Evolutionary conservation across 2,888 invertebrate species (phyloP).

Genomic region (Polydrusus tereticollis): DNA sequence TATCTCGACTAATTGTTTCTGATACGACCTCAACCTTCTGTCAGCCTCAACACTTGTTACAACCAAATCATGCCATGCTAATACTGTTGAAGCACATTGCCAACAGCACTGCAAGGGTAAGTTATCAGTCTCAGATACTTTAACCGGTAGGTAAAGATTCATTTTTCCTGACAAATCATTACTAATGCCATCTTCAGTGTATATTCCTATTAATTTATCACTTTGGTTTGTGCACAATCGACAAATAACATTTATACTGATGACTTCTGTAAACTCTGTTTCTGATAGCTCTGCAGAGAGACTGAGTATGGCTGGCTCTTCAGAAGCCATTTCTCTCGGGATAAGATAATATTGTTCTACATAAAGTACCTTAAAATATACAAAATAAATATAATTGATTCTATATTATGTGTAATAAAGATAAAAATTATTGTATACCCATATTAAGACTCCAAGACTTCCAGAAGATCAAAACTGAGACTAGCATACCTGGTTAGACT

Average conservation of each 20-base stretch:
- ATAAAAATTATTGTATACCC: too few relatives aligned
- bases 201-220: constrained; percentile 71
- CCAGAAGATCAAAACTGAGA: too few relatives aligned
- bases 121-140: constrained; percentile 69
- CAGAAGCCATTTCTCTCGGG: constrained; percentile 24
- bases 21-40: constrained; percentile 63
- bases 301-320: constrained; percentile 11
- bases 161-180: constrained; percentile 75
- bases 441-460: too few relatives aligned
- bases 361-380: neutral
- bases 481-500: too few relatives aligned
- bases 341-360: constrained; percentile 1
- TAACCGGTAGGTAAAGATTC: constrained; percentile 74
- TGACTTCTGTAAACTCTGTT: constrained; percentile 48
- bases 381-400: too few relatives aligned
- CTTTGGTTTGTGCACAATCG: constrained; percentile 59
- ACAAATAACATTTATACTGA: constrained; percentile 54
- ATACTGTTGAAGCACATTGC: constrained; percentile 74
- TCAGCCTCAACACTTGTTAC: constrained; percentile 72
- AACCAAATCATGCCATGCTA: constrained; percentile 76
- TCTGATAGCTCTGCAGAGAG: constrained; percentile 38
- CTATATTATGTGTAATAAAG: too few relatives aligned
- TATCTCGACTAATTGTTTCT: constrained; percentile 51
- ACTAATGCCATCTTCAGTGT: constrained; percentile 72
- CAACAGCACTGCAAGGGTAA: constrained; percentile 75